phyloP scores from a whole-genome alignment of 2,888 invertebrate species.

The Euplexia lucipara region DNA sequence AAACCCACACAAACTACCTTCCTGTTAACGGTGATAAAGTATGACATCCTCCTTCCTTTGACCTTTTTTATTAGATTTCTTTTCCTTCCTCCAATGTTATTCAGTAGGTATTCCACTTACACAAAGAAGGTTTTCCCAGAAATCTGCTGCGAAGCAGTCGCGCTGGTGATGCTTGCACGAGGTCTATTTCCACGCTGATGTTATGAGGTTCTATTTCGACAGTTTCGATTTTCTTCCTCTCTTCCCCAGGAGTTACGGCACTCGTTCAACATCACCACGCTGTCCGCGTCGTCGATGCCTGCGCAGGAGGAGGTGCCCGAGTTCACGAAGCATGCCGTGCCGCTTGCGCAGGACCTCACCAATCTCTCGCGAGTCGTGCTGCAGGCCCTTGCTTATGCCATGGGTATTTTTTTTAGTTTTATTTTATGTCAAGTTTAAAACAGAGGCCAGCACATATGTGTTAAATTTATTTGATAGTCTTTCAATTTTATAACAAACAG shows the following conservation, averaged over 20 bases:
- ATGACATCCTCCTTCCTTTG: neutral
- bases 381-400: constrained; percentile 91
- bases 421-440: no score
- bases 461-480: no score
- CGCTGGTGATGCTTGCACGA: neutral
- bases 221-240: neutral
- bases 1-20: neutral
- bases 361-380: constrained; percentile 92
- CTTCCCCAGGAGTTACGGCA: constrained; percentile 92
- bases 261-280: constrained; percentile 93
- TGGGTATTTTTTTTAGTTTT: constrained; percentile 79
- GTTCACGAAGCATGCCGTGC: constrained; percentile 92
- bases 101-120: neutral
- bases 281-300: constrained; percentile 92
- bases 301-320: constrained; percentile 93
- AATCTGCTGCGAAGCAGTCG: neutral
- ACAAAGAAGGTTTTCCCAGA: neutral
- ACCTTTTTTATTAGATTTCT: neutral
- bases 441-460: no score
- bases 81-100: neutral
- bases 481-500: no score
- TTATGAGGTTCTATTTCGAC: neutral
- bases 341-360: constrained; percentile 93
- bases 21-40: neutral
- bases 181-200: no score